Percentiles rank a stretch among this genome's conserved stretches.
These are phyloP conservation scores for Procambarus clarkii DNA, from an alignment of 1,140 invertebrate genomes.

Conservation along the genomic window DNA sequence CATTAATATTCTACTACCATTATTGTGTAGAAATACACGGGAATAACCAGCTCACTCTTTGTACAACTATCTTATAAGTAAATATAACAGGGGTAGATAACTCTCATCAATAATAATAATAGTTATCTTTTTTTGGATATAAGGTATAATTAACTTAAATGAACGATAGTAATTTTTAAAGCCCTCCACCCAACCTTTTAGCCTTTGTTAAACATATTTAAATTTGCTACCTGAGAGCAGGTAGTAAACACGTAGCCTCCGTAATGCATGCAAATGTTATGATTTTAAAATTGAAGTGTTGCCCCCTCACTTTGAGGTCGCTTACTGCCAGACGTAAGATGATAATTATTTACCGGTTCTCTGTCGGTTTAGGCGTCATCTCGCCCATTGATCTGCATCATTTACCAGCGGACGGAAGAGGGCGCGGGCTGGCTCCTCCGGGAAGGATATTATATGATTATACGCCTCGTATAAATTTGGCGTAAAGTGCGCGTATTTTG, in stretches of 20 bases:
- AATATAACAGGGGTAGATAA: no score
- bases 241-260: slow-evolving; percentile 14
- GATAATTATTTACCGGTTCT: background rate
- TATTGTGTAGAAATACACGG: background rate
- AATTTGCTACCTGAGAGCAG: slow-evolving; percentile 1
- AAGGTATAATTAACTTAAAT: background rate
- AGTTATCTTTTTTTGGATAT: background rate
- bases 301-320: slow-evolving; percentile 5
- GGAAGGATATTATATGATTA: background rate
- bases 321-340: slow-evolving; percentile 10
- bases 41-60: no score
- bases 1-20: background rate
- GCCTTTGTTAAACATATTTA: slow-evolving; percentile 20
- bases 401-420: background rate
- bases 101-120: background rate
- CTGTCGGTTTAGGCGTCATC: background rate
- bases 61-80: no score
- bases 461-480: background rate
- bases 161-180: background rate
- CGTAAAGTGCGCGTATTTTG: background rate
- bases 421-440: background rate
- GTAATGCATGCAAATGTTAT: slow-evolving; percentile 45
- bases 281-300: slow-evolving; percentile 31
- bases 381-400: background rate
- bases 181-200: background rate